Evolutionary conservation across 2,113 vertebrate species (phyloP), one percentile per base, ranked within the genome.

Genomic region (Lepisosteus osseus): DNA sequence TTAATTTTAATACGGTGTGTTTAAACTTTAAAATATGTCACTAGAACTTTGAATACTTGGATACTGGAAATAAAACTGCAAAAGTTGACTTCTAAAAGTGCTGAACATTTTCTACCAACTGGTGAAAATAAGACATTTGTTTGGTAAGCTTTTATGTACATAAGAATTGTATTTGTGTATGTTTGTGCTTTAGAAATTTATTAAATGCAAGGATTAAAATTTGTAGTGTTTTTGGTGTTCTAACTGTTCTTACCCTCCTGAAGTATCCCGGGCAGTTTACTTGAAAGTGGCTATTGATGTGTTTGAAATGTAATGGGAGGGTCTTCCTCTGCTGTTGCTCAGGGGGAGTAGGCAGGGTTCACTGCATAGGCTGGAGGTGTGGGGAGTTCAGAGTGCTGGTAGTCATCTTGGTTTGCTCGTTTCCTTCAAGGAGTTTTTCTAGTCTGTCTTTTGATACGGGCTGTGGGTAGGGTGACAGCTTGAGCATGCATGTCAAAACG

Each of bases 331-430:
- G 29, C 29, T 29, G 68, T 81, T 74, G 54, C 68, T 14, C 54
- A 69, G 68, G 70, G 70, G 71, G 62, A 77, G 81, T 72, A 55
- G 64, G 71, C 75, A 72, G 68, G 79, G 68, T 59, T 84, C 78
- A 89, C 70, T 91, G 90, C 85, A 78, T 86, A 77, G 72, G 82
- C 66, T 65, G 61, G 78, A 77, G 83, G 85, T 79, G 79, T 5
- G 76, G 78, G 81, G 78, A 85, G 83, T 82, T 75, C 72, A 70
- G 77, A 65, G 44, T 73, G 74, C 74, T 79, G 78, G 61, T 67
- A 65, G 54, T 67, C 78, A 77, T 77, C 75, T 67, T 69, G 76
- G 59, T 66, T 66, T 68, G 70, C 61, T 72, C 29, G 0, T 29
- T 29, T 29, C 29, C 29, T 29, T 29, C 29, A 29, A 29, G 74